phyloP scores from a whole-genome alignment of 2,888 invertebrate species.

The Ennomos fuscantarius region DNA sequence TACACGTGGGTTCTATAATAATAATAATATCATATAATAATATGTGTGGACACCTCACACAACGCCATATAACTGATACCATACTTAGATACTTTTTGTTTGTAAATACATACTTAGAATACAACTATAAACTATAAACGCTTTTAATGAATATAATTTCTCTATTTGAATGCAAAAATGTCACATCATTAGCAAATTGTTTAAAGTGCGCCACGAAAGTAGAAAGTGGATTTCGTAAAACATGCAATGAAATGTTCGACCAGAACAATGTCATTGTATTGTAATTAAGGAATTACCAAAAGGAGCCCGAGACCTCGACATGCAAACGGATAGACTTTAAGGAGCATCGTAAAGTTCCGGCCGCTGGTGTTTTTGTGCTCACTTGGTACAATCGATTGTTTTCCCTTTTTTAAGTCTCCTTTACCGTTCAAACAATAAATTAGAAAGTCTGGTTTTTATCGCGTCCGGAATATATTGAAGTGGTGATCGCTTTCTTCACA shows the following conservation, averaged over 20 bases:
- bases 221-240: slow-evolving; percentile 33
- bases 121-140: too few species aligned
- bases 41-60: too few species aligned
- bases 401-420: slow-evolving; percentile 55
- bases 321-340: slow-evolving; percentile 46
- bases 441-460: slow-evolving; percentile 66
- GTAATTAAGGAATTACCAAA: slow-evolving; percentile 34
- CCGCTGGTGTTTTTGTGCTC: slow-evolving; percentile 42
- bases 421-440: slow-evolving; percentile 62
- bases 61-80: too few species aligned
- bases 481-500: slow-evolving; percentile 62
- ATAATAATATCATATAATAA: too few species aligned
- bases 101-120: too few species aligned
- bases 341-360: slow-evolving; percentile 33
- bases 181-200: slow-evolving; percentile 37
- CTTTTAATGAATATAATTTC: neutral
- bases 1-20: too few species aligned
- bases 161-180: slow-evolving; percentile 23
- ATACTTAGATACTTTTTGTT: too few species aligned
- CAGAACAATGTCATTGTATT: slow-evolving; percentile 39
- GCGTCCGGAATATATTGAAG: slow-evolving; percentile 51
- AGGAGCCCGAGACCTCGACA: slow-evolving; percentile 25
- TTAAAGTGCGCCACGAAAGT: slow-evolving; percentile 19
- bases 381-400: slow-evolving; percentile 63
- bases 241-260: slow-evolving; percentile 32